Conservation (phyloP, 2,888 invertebrate genomes). For the Cordilura impudica region DNA sequence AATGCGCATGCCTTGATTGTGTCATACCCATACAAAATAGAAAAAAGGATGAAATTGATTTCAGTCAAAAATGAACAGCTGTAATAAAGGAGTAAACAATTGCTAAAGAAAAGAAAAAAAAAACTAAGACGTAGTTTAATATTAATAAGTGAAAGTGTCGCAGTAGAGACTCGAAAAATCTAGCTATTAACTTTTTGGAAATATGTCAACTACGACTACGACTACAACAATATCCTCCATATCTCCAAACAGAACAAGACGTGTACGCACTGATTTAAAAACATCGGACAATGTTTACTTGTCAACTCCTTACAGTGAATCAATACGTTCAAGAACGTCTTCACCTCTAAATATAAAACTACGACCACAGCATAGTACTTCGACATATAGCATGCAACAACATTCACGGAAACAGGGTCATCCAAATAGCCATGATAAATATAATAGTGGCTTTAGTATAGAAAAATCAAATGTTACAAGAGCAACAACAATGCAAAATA, state of each 20-base stretch:
- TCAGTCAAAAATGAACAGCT: constrained; percentile 51
- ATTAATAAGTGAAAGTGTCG: neutral
- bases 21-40: constrained; percentile 67
- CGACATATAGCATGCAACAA: constrained; percentile 23
- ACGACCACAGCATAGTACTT: constrained; percentile 49
- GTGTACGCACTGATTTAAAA: constrained; percentile 77
- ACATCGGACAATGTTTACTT: constrained; percentile 77
- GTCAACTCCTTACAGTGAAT: constrained; percentile 64
- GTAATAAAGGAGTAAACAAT: constrained; percentile 20
- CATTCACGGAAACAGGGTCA: constrained; percentile 26
- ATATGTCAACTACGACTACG: constrained; percentile 26
- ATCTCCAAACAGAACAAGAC: constrained; percentile 75
- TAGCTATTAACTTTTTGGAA: neutral
- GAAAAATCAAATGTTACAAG: constrained; percentile 60
- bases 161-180: neutral
- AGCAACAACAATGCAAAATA: constrained; percentile 1
- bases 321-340: constrained; percentile 64
- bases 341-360: constrained; percentile 69
- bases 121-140: neutral
- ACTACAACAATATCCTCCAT: constrained; percentile 20
- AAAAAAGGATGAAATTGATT: constrained; percentile 37
- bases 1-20: constrained; percentile 74
- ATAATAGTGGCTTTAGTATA: constrained; percentile 64
- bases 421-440: constrained; percentile 58
- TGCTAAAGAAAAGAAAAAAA: neutral